Evolutionary conservation across 2,113 vertebrate genomes (phyloP), one percentile per base, ranked within the genome.

Genomic region (Pimephales promelas): DNA sequence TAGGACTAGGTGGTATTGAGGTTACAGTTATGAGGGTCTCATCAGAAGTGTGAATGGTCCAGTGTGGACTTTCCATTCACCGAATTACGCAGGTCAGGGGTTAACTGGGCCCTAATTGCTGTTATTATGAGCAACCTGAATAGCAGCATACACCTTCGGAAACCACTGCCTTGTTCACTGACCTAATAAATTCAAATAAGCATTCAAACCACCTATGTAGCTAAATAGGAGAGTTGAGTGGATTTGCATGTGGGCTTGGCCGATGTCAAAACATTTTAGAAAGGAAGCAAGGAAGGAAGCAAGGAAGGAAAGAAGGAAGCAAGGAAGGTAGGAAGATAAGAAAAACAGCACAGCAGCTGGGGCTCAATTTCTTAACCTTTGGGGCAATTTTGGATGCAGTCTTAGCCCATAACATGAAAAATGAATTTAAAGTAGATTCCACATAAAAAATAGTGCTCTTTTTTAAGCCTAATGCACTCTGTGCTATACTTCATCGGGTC

Each of bases 361-460:
- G 11, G 34, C 43, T 71, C n/a, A 16, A 54, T 88, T 88, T 79
- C 83, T 82, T 85, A 86, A 87, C 85, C 83, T 89, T 76, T 73
- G 83, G 79, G 70, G 59, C 36, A 68, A 47, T 74, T 62, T 11
- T 47, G 66, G 81, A 74, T 52, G 68, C 78, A 24, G 78, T 71
- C 70, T 74, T 56, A 70, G 66, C 86, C 59, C 74, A 52, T 45
- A 79, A 81, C 71, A 87, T 89, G 76, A 87, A 87, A 88, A 88
- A 89, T 86, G 26, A 47, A 80, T 79, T 83, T 70, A 20, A 71
- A 81, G 79, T 77, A 81, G 87, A 88, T 79, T 85, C 43, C 70
- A 86, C 73, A 71, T 86, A 81, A 89, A 47, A 86, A 87, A 84
- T 72, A 61, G 73, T 78, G 64, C 34, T 62, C 70, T 52, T 82